These are phyloP conservation scores for Aldabrachelys gigantea DNA, from an alignment of 2,113 vertebrate species.

Conservation along the genomic window DNA sequence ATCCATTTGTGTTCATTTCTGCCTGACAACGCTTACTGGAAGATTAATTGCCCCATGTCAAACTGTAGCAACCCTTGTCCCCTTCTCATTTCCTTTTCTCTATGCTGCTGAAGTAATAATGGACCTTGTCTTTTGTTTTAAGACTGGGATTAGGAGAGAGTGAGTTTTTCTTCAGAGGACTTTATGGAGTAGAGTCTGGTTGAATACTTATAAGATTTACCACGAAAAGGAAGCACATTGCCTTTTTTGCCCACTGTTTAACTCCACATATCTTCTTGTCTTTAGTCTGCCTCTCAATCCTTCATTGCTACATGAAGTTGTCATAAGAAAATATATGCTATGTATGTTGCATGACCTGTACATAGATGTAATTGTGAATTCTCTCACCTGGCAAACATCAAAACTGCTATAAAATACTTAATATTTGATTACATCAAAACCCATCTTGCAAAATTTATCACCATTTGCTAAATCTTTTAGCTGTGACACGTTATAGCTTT, in stretches of 20 bases:
- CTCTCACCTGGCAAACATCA: slow-evolving; percentile 74
- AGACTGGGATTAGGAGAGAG: slow-evolving; percentile 93
- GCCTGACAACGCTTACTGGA: slow-evolving; percentile 99
- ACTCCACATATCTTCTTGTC: slow-evolving; percentile 68
- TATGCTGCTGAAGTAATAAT: slow-evolving; percentile 97
- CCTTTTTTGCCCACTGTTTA: slow-evolving; percentile 76
- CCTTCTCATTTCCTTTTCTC: slow-evolving; percentile 99
- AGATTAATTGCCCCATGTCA: slow-evolving; percentile 99
- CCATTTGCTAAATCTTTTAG: slow-evolving; percentile 67
- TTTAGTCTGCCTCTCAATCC: slow-evolving; percentile 46
- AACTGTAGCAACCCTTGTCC: slow-evolving; percentile 98
- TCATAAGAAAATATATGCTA: slow-evolving; percentile 52
- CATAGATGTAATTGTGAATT: slow-evolving; percentile 60
- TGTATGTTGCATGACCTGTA: slow-evolving; percentile 6
- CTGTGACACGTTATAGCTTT: background rate
- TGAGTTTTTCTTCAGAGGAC: slow-evolving; percentile 85
- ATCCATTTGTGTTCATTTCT: slow-evolving; percentile 99
- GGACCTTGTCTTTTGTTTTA: slow-evolving; percentile 98
- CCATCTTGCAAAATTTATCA: slow-evolving; percentile 51
- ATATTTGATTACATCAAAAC: background rate
- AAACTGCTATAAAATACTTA: slow-evolving; percentile 47
- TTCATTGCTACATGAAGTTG: slow-evolving; percentile 52
- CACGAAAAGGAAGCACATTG: slow-evolving; percentile 80
- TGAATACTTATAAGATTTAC: slow-evolving; percentile 84
- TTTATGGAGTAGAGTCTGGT: slow-evolving; percentile 83